Evolutionary conservation across 2,888 invertebrate species (phyloP), one percentile per base, ranked within the genome.

Genomic region (Chalcosyrphus nemorum): DNA sequence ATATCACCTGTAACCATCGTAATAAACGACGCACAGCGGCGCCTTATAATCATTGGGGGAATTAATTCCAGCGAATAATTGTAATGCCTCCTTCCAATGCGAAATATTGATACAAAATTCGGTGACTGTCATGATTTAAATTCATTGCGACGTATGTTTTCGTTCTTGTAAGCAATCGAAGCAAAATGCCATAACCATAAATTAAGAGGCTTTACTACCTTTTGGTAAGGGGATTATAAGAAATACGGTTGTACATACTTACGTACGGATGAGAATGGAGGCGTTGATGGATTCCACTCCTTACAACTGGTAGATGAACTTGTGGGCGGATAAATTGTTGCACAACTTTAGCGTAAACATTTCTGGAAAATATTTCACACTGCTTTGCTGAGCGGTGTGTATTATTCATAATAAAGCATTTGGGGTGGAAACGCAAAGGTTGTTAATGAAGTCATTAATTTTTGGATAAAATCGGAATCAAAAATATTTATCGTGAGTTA

Each of bases 121-220:
- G 6, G 2, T 19, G 47, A 19, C 15, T 56, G 17, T 56, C 17
- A 35, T n/a, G 35, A 32, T 63, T 35, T 50, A n/a, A 61, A 61
- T 65, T 65, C 47, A 47, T 50, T 24, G 47, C 21, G 32, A 29
- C 63, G 17, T 29, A 24, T 24, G 52, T 6, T 38, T 65, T 27
- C 50, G 21, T 68, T 68, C 41, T 13, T 54, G 27, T 43, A 29
- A 17, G 27, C 41, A 54, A 54, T 54, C 19, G 38, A 50, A 38
- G 6, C 21, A 35, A 32, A 38, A 35, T 52, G 11, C 38, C 15
- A 52, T 52, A 52, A 65, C 11, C 52, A 41, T 52, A 27, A 66
- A 52, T 66, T 66, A 41, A 41, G 38, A n/a, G 19, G 41, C 17
- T 24, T 52, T 29, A 41, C 32, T 50, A 9, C 15, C 47, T 19